Base-by-base conservation (phyloP, 2,888 invertebrate genomes). In the Euphydryas editha region DNA sequence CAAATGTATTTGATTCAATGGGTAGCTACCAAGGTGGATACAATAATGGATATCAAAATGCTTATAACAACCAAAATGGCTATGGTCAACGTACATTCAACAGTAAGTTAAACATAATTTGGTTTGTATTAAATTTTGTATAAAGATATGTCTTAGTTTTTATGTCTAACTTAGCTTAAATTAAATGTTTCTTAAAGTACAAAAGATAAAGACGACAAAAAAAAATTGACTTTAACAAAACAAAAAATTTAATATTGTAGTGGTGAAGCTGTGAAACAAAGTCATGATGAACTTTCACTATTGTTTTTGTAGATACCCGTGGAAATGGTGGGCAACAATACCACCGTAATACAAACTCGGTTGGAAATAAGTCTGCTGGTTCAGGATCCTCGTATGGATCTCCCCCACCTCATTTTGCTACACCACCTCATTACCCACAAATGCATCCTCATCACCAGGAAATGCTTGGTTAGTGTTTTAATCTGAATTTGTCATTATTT, bases 21-120 rank as follows among this genome's bases (percentile, higher is more conserved):
- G 92, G 94, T 57, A 93, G 86, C 69, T 94, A 94, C 75, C 94
- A 94, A 75, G 94, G 92, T 68, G 93, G 93, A 60, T 92, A 92
- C 71, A 92, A 87, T 71, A 85, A 83, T 79, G 92, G 91, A 44
- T 94, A 94, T 75, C 94, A 93, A 72, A 92, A 89, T 76, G 88
- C 87, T 57, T 93, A 92, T 76, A 86, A 90, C 70, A 88, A 85
- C 70, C 93, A 92, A 70, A 90, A 88, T 78, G 89, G 88, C 68
- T 92, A 92, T 82, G 88, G 86, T 20, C 92, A 90, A 78, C 88
- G 90, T 46, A 82, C 87, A 62, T 92, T 88, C 79, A 90, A 88
- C 77, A 89, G 90, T 90, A 72, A 84, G 87, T 62, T 62, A 58
- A n/a, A n/a, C 62, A 59, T 54, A 62, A 13, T 44, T 55, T 36